Evolutionary conservation across 2,113 vertebrate genomes (phyloP).

Genomic region (Aphelocoma coerulescens): DNA sequence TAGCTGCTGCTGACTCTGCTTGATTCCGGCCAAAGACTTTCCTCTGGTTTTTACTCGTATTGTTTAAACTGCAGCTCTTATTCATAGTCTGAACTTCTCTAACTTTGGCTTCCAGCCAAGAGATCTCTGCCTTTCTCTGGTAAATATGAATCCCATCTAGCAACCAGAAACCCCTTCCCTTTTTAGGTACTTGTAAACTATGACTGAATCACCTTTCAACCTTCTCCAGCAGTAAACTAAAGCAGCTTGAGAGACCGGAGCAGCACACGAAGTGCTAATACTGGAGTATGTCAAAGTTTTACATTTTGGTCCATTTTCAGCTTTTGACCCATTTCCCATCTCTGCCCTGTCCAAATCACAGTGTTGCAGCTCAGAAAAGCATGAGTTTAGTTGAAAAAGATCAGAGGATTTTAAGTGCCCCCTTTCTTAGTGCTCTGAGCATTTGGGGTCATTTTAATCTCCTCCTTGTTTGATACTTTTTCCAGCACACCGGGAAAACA

Average conservation of each 20-base stretch:
- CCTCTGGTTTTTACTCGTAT: background rate
- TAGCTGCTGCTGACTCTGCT: background rate
- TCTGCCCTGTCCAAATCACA: background rate
- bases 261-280: background rate
- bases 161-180: conserved; percentile 40
- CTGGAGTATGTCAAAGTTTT: background rate
- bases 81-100: background rate
- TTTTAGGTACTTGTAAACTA: conserved; percentile 38
- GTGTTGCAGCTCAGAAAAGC: background rate
- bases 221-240: background rate
- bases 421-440: background rate
- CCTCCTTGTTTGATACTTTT: background rate
- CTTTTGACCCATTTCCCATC: background rate
- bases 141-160: conserved; percentile 6
- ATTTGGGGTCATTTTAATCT: background rate
- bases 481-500: background rate
- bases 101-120: conserved; percentile 11
- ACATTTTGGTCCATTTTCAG: background rate
- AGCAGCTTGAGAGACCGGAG: background rate
- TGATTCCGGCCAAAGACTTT: background rate
- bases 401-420: background rate
- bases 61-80: conserved; percentile 23
- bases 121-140: background rate
- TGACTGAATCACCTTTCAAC: conserved; percentile 37
- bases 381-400: background rate